phyloP scores from a whole-genome alignment of 2,113 vertebrate genomes.

The Heterochromis multidens region DNA sequence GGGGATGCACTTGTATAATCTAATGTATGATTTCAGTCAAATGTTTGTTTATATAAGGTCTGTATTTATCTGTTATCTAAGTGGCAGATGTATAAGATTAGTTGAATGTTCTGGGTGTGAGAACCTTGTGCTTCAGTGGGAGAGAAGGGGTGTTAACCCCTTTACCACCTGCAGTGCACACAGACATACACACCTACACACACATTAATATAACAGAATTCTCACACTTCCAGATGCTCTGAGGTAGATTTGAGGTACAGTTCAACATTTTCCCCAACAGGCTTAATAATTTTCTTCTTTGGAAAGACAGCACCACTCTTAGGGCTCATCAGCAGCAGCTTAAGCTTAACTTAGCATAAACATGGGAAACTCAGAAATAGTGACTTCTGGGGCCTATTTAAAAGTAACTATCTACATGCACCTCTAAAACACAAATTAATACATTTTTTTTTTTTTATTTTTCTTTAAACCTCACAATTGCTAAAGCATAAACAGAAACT shows the following conservation, averaged over 20 bases:
- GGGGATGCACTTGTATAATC: neutral
- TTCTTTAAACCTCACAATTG: neutral
- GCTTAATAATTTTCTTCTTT: neutral
- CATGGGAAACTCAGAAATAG: neutral
- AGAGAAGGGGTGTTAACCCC: conserved; percentile 27
- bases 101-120: neutral
- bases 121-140: neutral
- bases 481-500: neutral
- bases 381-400: no score
- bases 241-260: neutral
- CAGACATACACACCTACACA: neutral
- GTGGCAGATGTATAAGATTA: neutral
- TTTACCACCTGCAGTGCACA: conserved; percentile 23
- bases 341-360: neutral
- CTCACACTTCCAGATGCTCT: conserved; percentile 6
- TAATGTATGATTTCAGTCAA: neutral
- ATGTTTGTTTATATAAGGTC: neutral
- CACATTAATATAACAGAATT: neutral
- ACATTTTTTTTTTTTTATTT: no score
- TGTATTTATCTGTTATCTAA: neutral
- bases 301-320: neutral
- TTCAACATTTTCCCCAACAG: neutral
- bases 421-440: neutral
- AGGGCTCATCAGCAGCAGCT: neutral
- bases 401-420: neutral